These are phyloP conservation scores for Chelon labrosus DNA, from an alignment of 2,797 vertebrate species.

Conservation along the genomic window DNA sequence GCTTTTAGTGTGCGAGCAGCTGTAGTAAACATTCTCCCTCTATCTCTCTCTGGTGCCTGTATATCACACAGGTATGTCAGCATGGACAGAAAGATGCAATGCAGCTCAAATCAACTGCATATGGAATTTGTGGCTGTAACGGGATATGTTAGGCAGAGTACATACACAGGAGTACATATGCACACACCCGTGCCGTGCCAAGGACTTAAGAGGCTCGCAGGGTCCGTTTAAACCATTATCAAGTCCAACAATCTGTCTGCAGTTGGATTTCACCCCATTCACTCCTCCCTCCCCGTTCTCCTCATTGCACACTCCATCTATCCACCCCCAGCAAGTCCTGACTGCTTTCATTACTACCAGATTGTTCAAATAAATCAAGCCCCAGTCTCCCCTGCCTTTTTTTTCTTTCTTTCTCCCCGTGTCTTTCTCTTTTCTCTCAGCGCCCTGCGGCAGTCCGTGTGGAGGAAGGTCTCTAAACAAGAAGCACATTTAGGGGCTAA, in stretches of 20 bases:
- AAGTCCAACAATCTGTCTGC: constrained; percentile 78
- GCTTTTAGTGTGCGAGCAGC: constrained; percentile 29
- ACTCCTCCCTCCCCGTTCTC: constrained; percentile 44
- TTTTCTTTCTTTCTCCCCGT: not conserved
- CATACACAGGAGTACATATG: not conserved
- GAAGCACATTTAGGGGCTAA: constrained; percentile 65
- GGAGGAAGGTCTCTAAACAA: constrained; percentile 44
- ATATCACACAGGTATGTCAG: constrained; percentile 50
- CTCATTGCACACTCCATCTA: constrained; percentile 43
- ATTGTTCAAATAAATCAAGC: constrained; percentile 73
- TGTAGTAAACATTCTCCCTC: constrained; percentile 26
- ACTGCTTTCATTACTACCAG: constrained; percentile 71
- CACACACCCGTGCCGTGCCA: constrained; percentile 16
- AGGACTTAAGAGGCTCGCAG: constrained; percentile 28
- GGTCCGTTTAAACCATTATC: constrained; percentile 72
- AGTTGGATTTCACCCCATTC: constrained; percentile 66
- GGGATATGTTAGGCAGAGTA: constrained; percentile 1
- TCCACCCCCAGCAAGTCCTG: constrained; percentile 55
- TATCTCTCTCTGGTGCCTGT: constrained; percentile 2
- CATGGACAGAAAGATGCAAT: constrained; percentile 33
- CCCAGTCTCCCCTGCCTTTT: not conserved
- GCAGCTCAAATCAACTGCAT: constrained; percentile 43
- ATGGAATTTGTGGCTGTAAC: constrained; percentile 27
- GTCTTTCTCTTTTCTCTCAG: constrained; percentile 40
- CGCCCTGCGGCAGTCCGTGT: constrained; percentile 31